These are phyloP conservation scores for Muntiacus muntjak DNA, from an alignment of 2,113 vertebrate species.

Conservation along the genomic window DNA sequence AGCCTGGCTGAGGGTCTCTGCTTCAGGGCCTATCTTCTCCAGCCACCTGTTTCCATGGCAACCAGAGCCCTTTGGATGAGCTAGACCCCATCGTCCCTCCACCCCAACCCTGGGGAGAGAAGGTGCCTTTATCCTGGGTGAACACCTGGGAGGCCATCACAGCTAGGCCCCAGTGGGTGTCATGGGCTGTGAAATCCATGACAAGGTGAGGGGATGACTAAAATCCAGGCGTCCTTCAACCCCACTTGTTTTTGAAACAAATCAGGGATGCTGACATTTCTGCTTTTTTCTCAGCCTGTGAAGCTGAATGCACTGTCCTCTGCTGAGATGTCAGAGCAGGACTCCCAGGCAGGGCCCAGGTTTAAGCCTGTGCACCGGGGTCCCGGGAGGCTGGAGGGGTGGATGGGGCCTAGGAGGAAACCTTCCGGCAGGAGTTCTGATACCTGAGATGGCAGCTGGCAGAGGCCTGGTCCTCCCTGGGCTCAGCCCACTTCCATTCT, in stretches of 20 bases:
- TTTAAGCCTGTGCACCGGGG: accelerated
- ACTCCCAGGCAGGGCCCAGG: background rate
- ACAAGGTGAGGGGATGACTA: background rate
- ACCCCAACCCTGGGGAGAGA: background rate
- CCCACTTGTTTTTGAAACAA: background rate
- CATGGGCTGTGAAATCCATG: accelerated
- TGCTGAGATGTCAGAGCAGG: background rate
- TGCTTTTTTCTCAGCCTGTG: background rate
- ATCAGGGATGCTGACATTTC: background rate
- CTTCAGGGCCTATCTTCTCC: background rate
- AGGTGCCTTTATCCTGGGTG: background rate
- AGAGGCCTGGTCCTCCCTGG: background rate
- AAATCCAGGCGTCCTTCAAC: accelerated
- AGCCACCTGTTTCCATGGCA: constrained; percentile 15
- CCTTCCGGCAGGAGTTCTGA: accelerated
- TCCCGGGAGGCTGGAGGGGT: background rate
- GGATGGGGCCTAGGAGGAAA: background rate
- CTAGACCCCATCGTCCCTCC: background rate
- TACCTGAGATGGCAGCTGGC: background rate
- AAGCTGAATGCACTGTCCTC: background rate
- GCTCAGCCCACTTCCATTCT: background rate
- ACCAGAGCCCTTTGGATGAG: background rate
- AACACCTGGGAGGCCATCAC: background rate
- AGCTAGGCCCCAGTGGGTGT: background rate
- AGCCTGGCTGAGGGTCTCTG: background rate